phyloP scores from a whole-genome alignment of 2,797 vertebrate genomes.

The Poeciliopsis paucimaculata region DNA sequence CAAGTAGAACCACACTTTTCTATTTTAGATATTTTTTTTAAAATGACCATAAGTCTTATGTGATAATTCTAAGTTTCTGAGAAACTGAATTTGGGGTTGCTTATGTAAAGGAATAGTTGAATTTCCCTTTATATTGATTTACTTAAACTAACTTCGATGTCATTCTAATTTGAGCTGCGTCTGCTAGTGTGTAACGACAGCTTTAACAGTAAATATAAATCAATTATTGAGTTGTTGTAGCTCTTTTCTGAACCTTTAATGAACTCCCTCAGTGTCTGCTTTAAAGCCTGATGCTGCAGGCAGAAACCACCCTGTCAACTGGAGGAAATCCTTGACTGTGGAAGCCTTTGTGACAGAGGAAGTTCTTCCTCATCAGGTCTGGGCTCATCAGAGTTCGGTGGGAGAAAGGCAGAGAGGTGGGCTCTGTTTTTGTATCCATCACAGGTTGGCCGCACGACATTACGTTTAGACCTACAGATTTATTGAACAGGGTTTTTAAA shows the following conservation, averaged over 20 bases:
- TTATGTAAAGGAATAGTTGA: neutral
- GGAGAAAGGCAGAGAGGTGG: slow-evolving; percentile 6
- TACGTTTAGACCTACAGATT: neutral
- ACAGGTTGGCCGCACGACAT: neutral
- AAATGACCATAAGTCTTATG: neutral
- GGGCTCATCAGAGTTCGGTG: slow-evolving; percentile 32
- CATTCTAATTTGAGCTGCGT: neutral
- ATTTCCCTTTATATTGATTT: neutral
- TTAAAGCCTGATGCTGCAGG: neutral
- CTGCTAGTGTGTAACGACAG: neutral
- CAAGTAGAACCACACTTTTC: neutral
- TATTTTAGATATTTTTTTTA: neutral
- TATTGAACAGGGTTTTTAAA: neutral
- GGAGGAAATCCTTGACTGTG: slow-evolving; percentile 46
- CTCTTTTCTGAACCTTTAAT: neutral
- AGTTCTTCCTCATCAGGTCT: neutral
- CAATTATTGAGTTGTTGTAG: neutral
- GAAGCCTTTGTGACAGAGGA: neutral
- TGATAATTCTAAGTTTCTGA: neutral
- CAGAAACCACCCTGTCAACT: neutral
- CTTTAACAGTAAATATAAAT: neutral
- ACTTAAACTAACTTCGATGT: neutral
- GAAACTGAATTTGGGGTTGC: neutral
- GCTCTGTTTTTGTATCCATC: neutral
- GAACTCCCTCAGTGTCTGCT: neutral